Evolutionary conservation across 2,888 invertebrate species (phyloP), one percentile per base, ranked within the genome.

Genomic region (Stenodera caucasica): DNA sequence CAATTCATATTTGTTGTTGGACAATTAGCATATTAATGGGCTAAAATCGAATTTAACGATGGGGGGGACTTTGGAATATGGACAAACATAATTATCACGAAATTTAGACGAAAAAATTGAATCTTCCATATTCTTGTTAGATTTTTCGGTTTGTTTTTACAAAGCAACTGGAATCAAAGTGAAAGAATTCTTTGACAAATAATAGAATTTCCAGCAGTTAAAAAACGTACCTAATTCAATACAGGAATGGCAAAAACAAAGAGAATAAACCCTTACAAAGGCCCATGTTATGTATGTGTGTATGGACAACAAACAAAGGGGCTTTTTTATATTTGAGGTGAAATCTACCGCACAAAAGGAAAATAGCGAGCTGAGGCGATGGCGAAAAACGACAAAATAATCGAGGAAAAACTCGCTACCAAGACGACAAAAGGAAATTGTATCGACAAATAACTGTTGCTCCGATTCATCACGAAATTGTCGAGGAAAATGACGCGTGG

Each of bases 1-100:
- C 45, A 18, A 45, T 45, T 45, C 11, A 45, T 45, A 45, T 45
- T 45, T 18, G 5, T 26, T 26, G 2, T 12, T 21, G 21, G 12
- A 45, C 45, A 18, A 45, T 45, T 45, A 45, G 45, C 45, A 45
- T 45, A 45, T 45, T 45, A 45, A 45, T 45, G 21, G 45, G 18
- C 18, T 40, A 9, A 18, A 45, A 21, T 45, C 4, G 21, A 21
- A 18, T 7, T 45, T 21, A 21, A 18, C 45, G 12, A 18, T 21
- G 12, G 21, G 21, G 37, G 45, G 21, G 11, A 9, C 11, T 21
- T 26, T 26, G 2, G 3, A 4, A 26, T 26, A 26, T 26, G 2
- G 5, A 26, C 2, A 4, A 4, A 26, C 2, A 26, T 26, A 26
- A 26, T 26, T 26, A 26, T 5, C 5, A 26, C 26, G 5, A 26